Percentiles rank a stretch among this genome's conserved stretches.
These are phyloP conservation scores for Alces alces DNA, from an alignment of 2,113 vertebrate species.

Conservation along the genomic window DNA sequence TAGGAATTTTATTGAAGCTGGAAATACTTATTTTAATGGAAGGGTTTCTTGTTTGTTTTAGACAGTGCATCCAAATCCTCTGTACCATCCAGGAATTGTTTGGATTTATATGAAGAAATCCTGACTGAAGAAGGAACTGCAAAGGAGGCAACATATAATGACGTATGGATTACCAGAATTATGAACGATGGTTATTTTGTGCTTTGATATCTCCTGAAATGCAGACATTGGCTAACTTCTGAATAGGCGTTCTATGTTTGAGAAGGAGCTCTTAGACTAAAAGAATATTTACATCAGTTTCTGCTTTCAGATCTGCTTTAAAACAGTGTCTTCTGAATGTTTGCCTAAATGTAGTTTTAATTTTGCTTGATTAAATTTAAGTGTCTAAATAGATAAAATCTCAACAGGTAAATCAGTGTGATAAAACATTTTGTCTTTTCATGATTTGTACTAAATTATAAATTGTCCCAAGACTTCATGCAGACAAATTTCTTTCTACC, in stretches of 20 bases:
- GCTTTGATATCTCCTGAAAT: background rate
- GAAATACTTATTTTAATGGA: conserved; percentile 30
- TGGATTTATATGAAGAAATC: conserved; percentile 96
- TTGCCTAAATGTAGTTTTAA: conserved; percentile 31
- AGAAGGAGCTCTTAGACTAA: background rate
- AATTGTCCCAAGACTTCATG: background rate
- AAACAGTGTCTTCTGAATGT: conserved; percentile 34
- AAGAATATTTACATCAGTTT: conserved; percentile 27
- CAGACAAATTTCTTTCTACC: conserved; percentile 22
- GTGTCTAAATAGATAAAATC: background rate
- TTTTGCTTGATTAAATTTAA: conserved; percentile 34
- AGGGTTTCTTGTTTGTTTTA: conserved; percentile 57
- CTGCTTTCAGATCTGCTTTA: conserved; percentile 21
- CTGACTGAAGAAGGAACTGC: conserved; percentile 91
- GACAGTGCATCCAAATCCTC: conserved; percentile 62
- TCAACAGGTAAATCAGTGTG: background rate
- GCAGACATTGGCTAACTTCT: background rate
- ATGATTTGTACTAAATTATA: conserved; percentile 15
- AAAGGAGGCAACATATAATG: conserved; percentile 87
- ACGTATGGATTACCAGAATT: conserved; percentile 79
- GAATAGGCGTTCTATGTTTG: conserved; percentile 1
- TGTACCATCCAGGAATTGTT: conserved; percentile 80
- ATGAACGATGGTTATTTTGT: background rate
- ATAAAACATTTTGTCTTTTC: conserved; percentile 32
- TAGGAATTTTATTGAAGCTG: background rate